phyloP scores from a whole-genome alignment of 2,888 invertebrate species.

The Idaea dimidiata region DNA sequence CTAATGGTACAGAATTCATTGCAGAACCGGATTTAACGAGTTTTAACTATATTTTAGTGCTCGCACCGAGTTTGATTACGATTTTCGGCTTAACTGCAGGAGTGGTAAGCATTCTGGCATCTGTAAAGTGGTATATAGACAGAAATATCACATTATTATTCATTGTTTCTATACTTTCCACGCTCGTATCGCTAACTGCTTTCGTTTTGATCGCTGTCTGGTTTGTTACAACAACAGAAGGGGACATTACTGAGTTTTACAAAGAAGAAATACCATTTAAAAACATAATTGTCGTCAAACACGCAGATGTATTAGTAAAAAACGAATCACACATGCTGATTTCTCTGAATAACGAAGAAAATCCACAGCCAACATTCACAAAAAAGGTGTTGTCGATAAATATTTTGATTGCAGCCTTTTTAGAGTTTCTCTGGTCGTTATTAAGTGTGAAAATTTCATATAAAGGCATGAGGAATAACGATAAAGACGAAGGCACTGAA shows the following conservation, averaged over 20 bases:
- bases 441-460: slow-evolving; percentile 81
- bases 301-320: slow-evolving; percentile 53
- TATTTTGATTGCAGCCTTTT: slow-evolving; percentile 79
- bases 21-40: slow-evolving; percentile 21
- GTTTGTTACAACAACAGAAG: slow-evolving; percentile 62
- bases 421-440: slow-evolving; percentile 82
- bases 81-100: slow-evolving; percentile 76
- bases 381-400: slow-evolving; percentile 79
- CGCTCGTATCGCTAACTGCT: slow-evolving; percentile 68
- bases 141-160: slow-evolving; percentile 83
- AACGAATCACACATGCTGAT: slow-evolving; percentile 68
- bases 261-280: slow-evolving; percentile 66
- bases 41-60: slow-evolving; percentile 53
- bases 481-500: slow-evolving; percentile 76
- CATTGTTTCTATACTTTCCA: slow-evolving; percentile 76
- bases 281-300: slow-evolving; percentile 61
- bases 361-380: slow-evolving; percentile 53
- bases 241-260: slow-evolving; percentile 61
- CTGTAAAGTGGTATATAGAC: slow-evolving; percentile 84
- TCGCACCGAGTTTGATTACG: slow-evolving; percentile 75
- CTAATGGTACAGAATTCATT: slow-evolving; percentile 15
- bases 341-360: slow-evolving; percentile 42
- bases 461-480: slow-evolving; percentile 82
- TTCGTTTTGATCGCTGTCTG: slow-evolving; percentile 66
- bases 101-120: slow-evolving; percentile 80